A percentile compares a stretch with the other conserved stretches of the same genome.
Conservation (phyloP, 1,140 invertebrate species). For the Drosophila jambulina region DNA sequence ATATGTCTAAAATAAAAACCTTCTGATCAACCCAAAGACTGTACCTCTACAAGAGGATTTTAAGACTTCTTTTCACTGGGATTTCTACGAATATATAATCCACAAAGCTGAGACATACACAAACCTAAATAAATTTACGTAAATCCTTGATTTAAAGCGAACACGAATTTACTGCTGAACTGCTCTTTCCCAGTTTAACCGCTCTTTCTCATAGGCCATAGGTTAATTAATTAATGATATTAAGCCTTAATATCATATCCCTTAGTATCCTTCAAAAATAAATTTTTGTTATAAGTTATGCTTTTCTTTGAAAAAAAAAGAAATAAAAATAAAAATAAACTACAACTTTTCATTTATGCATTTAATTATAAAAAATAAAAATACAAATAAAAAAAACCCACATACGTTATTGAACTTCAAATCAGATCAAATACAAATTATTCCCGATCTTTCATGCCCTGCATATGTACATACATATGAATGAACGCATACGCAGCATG, state of each 20-base stretch:
- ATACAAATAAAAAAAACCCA: no score
- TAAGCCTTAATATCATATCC: neutral
- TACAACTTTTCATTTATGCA: no score
- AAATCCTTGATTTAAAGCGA: neutral
- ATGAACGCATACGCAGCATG: neutral
- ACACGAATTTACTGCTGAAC: neutral
- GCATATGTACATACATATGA: neutral
- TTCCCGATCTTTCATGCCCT: neutral
- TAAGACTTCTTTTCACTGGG: neutral
- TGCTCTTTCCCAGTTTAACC: slow-evolving; percentile 1
- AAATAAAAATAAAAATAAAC: no score
- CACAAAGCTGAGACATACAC: neutral
- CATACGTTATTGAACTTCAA: neutral
- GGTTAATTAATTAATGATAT: neutral
- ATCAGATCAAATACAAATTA: neutral
- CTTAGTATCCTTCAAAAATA: neutral
- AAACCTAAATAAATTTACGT: no score
- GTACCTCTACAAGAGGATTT: neutral
- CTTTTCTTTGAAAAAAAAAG: neutral
- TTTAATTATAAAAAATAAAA: neutral
- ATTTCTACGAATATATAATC: neutral
- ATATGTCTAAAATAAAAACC: neutral
- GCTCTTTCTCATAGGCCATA: neutral
- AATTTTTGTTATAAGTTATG: neutral
- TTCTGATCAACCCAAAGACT: neutral